These are phyloP conservation scores for Serrognathus titanus DNA, from an alignment of 2,888 invertebrate species.

Conservation along the genomic window DNA sequence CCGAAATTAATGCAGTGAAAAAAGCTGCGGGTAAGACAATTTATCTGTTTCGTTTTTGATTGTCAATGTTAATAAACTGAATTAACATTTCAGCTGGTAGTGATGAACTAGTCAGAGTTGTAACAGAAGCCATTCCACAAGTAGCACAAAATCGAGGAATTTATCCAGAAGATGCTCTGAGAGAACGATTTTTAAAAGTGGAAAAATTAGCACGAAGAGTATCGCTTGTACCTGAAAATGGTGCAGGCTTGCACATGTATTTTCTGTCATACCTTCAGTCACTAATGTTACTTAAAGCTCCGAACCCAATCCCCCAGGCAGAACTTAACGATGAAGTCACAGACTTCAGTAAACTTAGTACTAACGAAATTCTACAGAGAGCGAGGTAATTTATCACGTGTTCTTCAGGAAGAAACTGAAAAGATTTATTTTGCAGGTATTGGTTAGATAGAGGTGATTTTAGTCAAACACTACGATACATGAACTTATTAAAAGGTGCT, in stretches of 20 bases:
- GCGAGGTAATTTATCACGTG: slow-evolving; percentile 62
- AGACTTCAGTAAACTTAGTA: slow-evolving; percentile 72
- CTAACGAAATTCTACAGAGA: slow-evolving; percentile 85
- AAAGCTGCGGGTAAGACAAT: slow-evolving; percentile 65
- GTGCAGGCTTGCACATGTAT: slow-evolving; percentile 81
- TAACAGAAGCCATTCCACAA: slow-evolving; percentile 73
- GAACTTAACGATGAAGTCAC: slow-evolving; percentile 71
- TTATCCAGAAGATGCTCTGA: slow-evolving; percentile 80
- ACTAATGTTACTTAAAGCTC: slow-evolving; percentile 68
- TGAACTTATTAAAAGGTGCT: slow-evolving; percentile 85
- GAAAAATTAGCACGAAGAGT: slow-evolving; percentile 78
- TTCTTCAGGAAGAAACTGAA: not conserved
- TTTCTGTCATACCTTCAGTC: slow-evolving; percentile 88
- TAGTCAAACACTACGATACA: slow-evolving; percentile 78
- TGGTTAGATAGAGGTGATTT: slow-evolving; percentile 88
- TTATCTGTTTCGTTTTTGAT: not conserved
- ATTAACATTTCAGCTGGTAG: slow-evolving; percentile 54
- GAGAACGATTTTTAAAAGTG: slow-evolving; percentile 79
- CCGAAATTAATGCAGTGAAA: slow-evolving; percentile 70
- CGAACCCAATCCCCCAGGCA: slow-evolving; percentile 66
- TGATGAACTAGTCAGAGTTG: slow-evolving; percentile 76
- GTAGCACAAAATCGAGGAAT: slow-evolving; percentile 79
- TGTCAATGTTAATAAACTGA: not conserved
- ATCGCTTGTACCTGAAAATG: slow-evolving; percentile 82
- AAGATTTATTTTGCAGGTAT: slow-evolving; percentile 55